phyloP scores from a whole-genome alignment of 2,888 invertebrate genomes.

The Eupithecia insigniata region DNA sequence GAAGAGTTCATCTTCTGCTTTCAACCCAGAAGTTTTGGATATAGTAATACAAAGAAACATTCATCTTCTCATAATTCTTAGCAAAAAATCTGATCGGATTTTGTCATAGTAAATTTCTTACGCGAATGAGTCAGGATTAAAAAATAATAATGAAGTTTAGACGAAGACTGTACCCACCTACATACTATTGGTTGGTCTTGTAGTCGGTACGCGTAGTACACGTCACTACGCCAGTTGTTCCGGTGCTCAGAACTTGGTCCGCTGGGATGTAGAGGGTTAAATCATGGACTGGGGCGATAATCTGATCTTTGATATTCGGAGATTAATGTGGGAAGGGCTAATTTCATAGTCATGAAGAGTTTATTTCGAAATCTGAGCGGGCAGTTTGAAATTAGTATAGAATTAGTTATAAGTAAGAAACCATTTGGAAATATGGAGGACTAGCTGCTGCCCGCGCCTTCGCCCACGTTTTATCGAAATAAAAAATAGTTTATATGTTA shows the following conservation, averaged over 20 bases:
- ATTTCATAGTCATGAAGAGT: neutral
- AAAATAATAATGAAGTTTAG: too few species aligned
- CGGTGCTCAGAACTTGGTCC: neutral
- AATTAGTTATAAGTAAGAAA: too few species aligned
- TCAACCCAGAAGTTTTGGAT: neutral
- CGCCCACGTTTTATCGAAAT: too few species aligned
- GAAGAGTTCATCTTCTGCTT: neutral
- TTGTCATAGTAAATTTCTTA: too few species aligned
- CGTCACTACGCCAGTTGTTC: constrained; percentile 2
- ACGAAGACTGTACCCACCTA: too few species aligned
- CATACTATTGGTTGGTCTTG: neutral
- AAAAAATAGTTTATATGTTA: too few species aligned
- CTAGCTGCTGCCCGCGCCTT: too few species aligned
- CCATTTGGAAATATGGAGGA: too few species aligned
- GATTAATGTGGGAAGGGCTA: neutral
- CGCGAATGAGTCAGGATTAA: too few species aligned
- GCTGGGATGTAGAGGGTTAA: neutral
- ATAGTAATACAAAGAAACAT: too few species aligned
- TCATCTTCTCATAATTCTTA: too few species aligned
- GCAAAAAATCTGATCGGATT: too few species aligned
- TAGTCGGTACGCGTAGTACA: neutral
- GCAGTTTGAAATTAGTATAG: neutral
- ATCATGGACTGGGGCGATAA: neutral
- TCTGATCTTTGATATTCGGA: neutral
- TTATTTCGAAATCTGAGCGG: neutral